Evolutionary conservation across 2,113 vertebrate species (phyloP), one percentile per base, ranked within the genome.

Genomic region (Carassius auratus): DNA sequence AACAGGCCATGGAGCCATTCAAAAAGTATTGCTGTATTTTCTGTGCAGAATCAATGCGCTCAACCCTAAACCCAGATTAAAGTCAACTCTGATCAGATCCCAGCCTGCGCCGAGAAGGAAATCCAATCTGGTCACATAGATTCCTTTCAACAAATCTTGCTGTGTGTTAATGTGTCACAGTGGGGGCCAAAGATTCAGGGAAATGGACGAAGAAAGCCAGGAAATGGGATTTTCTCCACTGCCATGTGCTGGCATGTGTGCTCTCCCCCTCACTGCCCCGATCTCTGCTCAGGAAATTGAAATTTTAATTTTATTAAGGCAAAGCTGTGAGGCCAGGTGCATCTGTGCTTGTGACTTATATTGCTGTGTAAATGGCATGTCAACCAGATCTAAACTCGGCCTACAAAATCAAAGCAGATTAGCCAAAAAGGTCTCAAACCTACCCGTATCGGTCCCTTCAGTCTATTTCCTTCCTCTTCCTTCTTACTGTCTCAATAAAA

Each of bases 261-360:
- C 83, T 76, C 62, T 76, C 68, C 45, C 62, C 62, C 21, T 45
- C 62, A 55, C 62, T 13, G 14, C 74, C 76, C 62, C 36, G 57
- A 81, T 84, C 71, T 86, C 86, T 79, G 17, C 64, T 71, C 87
- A 61, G 81, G 59, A 84, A 86, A 89, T 88, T 86, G 86, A 88
- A 78, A 86, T 88, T 89, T 88, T 89, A 89, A 90, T 88, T 87
- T 77, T 76, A 90, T 90, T 90, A 87, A 87, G 84, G 61, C 45
- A 73, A 83, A 77, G 62, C 80, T 66, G 50, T 71, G 76, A 78
- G 66, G 62, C 76, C 77, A 85, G 84, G 87, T 88, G 81, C 87
- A 86, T 88, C 84, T 50, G 74, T 38, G n/a, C 13, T 12, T 45
- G 73, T 57, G 80, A 86, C 78, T 74, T 85, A 76, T 86, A 85